Evolutionary conservation across 2,888 invertebrate species (phyloP).

Genomic region (Acleris laterana): DNA sequence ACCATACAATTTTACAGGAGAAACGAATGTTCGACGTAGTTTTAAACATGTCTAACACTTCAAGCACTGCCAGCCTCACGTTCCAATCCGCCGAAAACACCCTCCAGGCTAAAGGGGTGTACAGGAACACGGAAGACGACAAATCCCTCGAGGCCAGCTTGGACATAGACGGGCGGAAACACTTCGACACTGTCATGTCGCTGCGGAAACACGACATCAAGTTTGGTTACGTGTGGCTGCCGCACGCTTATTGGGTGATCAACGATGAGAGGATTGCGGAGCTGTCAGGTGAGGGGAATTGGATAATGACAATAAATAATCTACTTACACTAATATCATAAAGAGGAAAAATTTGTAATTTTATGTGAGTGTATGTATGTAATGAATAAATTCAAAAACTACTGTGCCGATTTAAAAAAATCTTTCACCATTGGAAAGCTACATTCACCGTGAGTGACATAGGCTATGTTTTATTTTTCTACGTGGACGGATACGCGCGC

Average conservation of each 20-base stretch:
- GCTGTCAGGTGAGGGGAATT: constrained; percentile 81
- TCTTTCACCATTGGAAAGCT: too few relatives aligned
- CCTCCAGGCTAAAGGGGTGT: constrained; percentile 88
- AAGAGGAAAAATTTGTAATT: too few relatives aligned
- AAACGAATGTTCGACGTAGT: constrained; percentile 78
- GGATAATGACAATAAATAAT: not conserved
- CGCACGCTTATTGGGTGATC: constrained; percentile 88
- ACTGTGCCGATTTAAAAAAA: too few relatives aligned
- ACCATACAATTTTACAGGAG: constrained; percentile 67
- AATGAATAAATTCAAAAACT: too few relatives aligned
- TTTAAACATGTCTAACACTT: constrained; percentile 66
- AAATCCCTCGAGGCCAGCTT: constrained; percentile 88
- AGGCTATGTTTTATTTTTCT: too few relatives aligned
- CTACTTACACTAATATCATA: too few relatives aligned
- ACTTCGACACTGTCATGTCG: constrained; percentile 87
- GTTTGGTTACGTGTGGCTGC: constrained; percentile 88
- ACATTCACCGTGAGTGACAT: too few relatives aligned
- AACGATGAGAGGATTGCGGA: constrained; percentile 90
- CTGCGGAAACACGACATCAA: constrained; percentile 83
- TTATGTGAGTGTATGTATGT: too few relatives aligned
- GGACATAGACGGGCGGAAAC: constrained; percentile 89
- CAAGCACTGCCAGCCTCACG: constrained; percentile 80
- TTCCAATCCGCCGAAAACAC: constrained; percentile 88
- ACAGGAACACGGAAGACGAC: constrained; percentile 88
- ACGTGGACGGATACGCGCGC: too few relatives aligned